A percentile compares a stretch with the other conserved stretches of the same genome.
Conservation (phyloP, 2,888 invertebrate species). For the Chromoteleia sp. region DNA sequence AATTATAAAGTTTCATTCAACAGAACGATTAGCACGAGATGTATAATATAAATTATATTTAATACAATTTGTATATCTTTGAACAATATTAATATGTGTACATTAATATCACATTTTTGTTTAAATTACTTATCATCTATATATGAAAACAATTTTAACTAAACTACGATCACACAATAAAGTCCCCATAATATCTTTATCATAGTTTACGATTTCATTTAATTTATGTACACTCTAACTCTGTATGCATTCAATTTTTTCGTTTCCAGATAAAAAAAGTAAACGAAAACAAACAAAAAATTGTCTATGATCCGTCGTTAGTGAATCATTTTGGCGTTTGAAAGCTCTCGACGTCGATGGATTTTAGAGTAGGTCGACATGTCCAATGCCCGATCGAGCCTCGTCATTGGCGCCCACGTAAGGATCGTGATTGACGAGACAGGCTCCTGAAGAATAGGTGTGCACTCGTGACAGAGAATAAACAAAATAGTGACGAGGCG, state of each 20-base stretch:
- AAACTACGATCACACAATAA: too few relatives aligned
- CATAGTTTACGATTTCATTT: not conserved
- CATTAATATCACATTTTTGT: too few relatives aligned
- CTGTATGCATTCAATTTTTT: not conserved
- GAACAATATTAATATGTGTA: too few relatives aligned
- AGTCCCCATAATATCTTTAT: not conserved
- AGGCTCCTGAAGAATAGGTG: slow-evolving; percentile 74
- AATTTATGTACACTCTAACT: not conserved
- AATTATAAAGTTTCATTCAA: too few relatives aligned
- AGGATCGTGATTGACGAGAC: slow-evolving; percentile 71
- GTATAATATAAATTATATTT: too few relatives aligned
- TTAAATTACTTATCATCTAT: too few relatives aligned
- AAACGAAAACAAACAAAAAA: slow-evolving; percentile 18
- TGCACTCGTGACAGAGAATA: slow-evolving; percentile 77
- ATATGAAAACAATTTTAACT: too few relatives aligned
- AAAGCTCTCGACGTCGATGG: slow-evolving; percentile 73
- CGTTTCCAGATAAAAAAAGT: not conserved
- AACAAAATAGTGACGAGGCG: slow-evolving; percentile 82
- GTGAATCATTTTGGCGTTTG: slow-evolving; percentile 58
- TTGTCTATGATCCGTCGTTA: slow-evolving; percentile 39
- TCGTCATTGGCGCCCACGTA: slow-evolving; percentile 79
- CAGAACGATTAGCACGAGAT: too few relatives aligned
- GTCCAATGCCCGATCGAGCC: slow-evolving; percentile 68
- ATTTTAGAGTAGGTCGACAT: slow-evolving; percentile 68
- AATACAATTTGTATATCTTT: too few relatives aligned